Conservation (phyloP, 2,113 vertebrate genomes). For the Callipepla squamata region DNA sequence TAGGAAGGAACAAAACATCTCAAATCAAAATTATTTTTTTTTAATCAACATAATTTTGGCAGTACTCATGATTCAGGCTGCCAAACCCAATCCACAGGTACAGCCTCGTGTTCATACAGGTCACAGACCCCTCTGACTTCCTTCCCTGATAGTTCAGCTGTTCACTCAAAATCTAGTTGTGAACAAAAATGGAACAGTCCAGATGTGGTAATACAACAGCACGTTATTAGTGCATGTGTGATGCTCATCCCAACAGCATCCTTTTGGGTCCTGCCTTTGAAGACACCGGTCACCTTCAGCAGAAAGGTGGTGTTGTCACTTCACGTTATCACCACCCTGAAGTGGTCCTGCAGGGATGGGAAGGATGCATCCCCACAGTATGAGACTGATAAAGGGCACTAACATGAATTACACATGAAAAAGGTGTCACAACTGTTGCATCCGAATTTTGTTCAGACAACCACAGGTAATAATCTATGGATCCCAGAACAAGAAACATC, state of each 20-base stretch:
- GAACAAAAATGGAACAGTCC: neutral
- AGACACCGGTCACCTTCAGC: neutral
- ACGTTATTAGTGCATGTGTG: neutral
- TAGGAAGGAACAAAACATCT: neutral
- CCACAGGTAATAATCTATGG: neutral
- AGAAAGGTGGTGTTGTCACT: neutral
- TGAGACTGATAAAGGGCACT: neutral
- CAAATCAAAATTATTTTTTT: neutral
- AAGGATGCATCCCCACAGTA: neutral
- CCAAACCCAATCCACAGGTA: neutral
- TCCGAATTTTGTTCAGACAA: neutral
- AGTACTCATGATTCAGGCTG: neutral
- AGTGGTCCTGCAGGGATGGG: neutral
- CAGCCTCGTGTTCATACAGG: too few relatives aligned
- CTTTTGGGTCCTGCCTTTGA: rapidly evolving
- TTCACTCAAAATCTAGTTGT: neutral
- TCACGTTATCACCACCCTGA: neutral
- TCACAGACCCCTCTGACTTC: neutral
- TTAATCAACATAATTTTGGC: neutral
- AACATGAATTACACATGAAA: neutral
- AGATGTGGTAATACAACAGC: neutral
- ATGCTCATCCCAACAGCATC: neutral
- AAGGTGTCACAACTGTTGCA: neutral
- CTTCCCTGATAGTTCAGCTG: neutral
- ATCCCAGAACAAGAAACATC: neutral